Evolutionary conservation across 1,140 invertebrate genomes (phyloP).

Genomic region (Drosophila lacteicornis): DNA sequence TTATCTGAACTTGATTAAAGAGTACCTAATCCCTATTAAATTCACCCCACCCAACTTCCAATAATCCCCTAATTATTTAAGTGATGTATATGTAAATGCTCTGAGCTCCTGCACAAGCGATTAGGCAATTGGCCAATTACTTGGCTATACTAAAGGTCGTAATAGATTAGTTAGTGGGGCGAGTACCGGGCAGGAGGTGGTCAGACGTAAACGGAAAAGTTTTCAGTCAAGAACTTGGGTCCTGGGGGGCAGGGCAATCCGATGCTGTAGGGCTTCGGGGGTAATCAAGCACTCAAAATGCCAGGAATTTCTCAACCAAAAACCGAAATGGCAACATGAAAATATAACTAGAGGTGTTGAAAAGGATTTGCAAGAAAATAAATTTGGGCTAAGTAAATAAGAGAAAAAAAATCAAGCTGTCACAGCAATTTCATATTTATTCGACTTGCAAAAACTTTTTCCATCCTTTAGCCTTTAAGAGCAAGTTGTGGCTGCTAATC

Average conservation of each 20-base stretch:
- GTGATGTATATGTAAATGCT: conserved; percentile 31
- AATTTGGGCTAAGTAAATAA: conserved; percentile 15
- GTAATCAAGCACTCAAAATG: conserved; percentile 52
- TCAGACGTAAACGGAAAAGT: conserved; percentile 44
- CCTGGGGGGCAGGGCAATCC: conserved; percentile 28
- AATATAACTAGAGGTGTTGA: conserved; percentile 55
- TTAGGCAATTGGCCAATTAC: conserved; percentile 60
- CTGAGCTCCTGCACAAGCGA: conserved; percentile 33
- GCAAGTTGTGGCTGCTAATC: conserved; percentile 38
- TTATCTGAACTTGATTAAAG: background rate
- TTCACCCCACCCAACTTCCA: conserved; percentile 32
- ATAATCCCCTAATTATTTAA: conserved; percentile 30
- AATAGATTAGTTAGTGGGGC: conserved; percentile 18
- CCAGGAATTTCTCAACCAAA: conserved; percentile 27
- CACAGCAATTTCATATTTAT: conserved; percentile 56
- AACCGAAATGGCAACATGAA: conserved; percentile 19
- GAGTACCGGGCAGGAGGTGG: conserved; percentile 14
- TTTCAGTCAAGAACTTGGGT: conserved; percentile 25
- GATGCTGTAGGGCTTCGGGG: conserved; percentile 38
- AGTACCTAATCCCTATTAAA: background rate
- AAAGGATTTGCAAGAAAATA: conserved; percentile 34
- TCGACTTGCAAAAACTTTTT: conserved; percentile 34
- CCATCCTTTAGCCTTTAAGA: conserved; percentile 22
- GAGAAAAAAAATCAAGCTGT: conserved; percentile 40
- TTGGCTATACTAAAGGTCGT: conserved; percentile 13